Base-by-base conservation (phyloP, 2,888 invertebrate genomes). In the Drosophila birchii region DNA sequence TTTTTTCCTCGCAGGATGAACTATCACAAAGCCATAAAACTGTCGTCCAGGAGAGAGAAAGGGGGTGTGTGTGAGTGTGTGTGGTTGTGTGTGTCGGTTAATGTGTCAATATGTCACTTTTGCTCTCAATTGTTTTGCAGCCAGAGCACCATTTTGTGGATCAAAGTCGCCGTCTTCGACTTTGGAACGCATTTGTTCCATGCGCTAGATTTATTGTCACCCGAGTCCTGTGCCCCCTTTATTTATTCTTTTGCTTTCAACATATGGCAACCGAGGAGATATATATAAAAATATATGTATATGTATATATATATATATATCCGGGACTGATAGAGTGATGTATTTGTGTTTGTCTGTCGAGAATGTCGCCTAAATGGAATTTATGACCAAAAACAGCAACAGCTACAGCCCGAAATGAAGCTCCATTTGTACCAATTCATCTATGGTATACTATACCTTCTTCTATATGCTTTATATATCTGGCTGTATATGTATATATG, bases 21-120 rank as follows among this genome's bases (percentile, higher is more conserved):
- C 43, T 57, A 43, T 49, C 69, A 68, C 68, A 68, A 68, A 68
- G 56, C 68, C 68, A 68, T 68, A 68, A 43, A 68, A 68, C 68
- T 68, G 68, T 68, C 56, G 64, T 47, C 45, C 20, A 16, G 18
- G 44, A 18, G 20, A 12, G 36, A 7, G 66, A 14, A n/a, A n/a
- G 67, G 12, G 45, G 54, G 41, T 29, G 29, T 26, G 26, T 23
- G 23, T 3, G 26, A 29, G 41, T 47, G 36, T 14, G 41, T 43
- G 47, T 58, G 54, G 6, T n/a, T 18, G 64, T 56, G 14, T 67
- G 64, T 68, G 72, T 74, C 79, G 78, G 79, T 86, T 81, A 83
- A 83, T 79, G 82, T 86, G 84, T 83, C 83, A 83, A 81, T 81
- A 78, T 84, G 81, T 81, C 85, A 79, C 85, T 85, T 78, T 81